phyloP scores from a whole-genome alignment of 2,888 invertebrate genomes.

The Chaetogeoica ovagalla region DNA sequence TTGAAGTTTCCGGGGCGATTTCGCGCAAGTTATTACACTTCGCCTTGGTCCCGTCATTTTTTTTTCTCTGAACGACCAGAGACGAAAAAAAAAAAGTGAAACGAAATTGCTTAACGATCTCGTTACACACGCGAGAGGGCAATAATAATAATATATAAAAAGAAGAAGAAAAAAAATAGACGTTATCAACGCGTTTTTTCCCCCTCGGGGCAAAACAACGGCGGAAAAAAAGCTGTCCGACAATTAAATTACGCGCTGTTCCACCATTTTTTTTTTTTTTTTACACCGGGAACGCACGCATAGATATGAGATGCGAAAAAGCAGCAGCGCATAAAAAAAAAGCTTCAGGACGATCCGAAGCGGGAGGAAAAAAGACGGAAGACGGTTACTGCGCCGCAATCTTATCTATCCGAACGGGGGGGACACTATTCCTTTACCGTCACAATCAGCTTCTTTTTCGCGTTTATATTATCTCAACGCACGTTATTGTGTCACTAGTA shows the following conservation, averaged over 20 bases:
- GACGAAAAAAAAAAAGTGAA: too few relatives aligned
- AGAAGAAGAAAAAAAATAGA: background rate
- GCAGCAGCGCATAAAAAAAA: too few relatives aligned
- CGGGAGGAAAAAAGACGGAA: too few relatives aligned
- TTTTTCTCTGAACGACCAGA: too few relatives aligned
- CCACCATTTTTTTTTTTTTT: too few relatives aligned
- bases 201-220: background rate
- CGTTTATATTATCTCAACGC: conserved; percentile 6
- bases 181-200: conserved; percentile 45
- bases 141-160: background rate
- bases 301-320: too few relatives aligned
- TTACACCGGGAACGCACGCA: too few relatives aligned
- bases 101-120: conserved; percentile 20
- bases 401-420: background rate
- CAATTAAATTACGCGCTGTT: too few relatives aligned
- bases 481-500: background rate
- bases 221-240: background rate
- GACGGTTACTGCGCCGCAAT: too few relatives aligned
- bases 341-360: too few relatives aligned
- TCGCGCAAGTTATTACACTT: background rate
- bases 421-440: background rate
- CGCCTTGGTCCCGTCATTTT: background rate
- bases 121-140: background rate
- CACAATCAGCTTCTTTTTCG: background rate
- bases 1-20: conserved; percentile 8